These are phyloP conservation scores for Lates calcarifer DNA, from an alignment of 2,113 vertebrate species.

Conservation along the genomic window DNA sequence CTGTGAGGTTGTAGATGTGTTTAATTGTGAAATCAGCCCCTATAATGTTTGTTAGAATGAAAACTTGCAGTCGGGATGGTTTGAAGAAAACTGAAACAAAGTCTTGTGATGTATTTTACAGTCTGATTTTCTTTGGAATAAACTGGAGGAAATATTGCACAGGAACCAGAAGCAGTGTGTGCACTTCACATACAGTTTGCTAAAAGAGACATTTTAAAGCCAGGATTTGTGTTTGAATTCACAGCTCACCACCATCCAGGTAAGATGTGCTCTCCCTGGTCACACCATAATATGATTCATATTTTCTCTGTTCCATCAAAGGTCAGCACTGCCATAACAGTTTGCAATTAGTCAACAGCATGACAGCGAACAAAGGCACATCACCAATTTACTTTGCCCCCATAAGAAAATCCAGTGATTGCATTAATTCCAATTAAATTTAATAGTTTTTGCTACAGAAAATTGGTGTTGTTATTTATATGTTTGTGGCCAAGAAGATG, in stretches of 20 bases:
- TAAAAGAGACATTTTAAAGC: background rate
- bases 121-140: background rate
- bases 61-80: constrained; percentile 9
- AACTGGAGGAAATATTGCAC: constrained; percentile 1
- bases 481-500: too few relatives aligned
- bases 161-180: background rate
- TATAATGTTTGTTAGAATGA: constrained; percentile 14
- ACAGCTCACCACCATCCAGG: background rate
- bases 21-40: constrained; percentile 17
- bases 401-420: too few relatives aligned
- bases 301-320: too few relatives aligned
- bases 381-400: too few relatives aligned
- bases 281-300: background rate
- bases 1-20: background rate
- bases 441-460: too few relatives aligned
- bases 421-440: too few relatives aligned
- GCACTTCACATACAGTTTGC: background rate
- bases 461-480: too few relatives aligned
- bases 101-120: background rate
- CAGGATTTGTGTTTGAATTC: background rate
- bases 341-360: too few relatives aligned
- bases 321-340: too few relatives aligned
- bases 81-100: background rate
- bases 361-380: too few relatives aligned
- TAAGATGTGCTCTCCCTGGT: background rate